Base-by-base conservation (phyloP, 30 jellyfish, hydroid and myxozoan genomes). In the Pelagia noctiluca region DNA sequence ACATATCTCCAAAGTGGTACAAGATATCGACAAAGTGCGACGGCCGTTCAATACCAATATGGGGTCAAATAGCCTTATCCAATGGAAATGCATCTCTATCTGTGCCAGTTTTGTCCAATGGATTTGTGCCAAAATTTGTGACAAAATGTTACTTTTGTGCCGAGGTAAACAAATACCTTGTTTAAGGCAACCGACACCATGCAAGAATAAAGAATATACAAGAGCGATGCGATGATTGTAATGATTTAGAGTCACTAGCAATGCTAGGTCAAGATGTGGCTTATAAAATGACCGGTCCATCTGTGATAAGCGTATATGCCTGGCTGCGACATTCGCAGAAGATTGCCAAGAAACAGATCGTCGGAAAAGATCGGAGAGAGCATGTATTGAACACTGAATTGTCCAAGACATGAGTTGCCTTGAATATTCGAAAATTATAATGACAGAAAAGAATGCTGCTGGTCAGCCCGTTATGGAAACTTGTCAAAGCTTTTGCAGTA, bases 301-400 rank as follows among this genome's bases (percentile, higher is more conserved):
- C 90, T n/a, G n/a, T n/a, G n/a, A n/a, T n/a, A n/a, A n/a, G n/a
- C n/a, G n/a, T n/a, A n/a, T n/a, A n/a, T n/a, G n/a, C n/a, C n/a
- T n/a, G n/a, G n/a, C n/a, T n/a, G n/a, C n/a, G n/a, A n/a, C n/a
- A 63, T 63, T 63, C 25, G 8, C 76, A 3, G 90, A 61, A 42
- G 49, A 33, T 52, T 79, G 11, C 85, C 35, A 24, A 57, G 13
- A 28, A 16, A 75, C 16, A 79, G 86, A 32, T 1, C 1, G 70
- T 79, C 22, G 90, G 63, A 24, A 11, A 42, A 25, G 90, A 79
- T 31, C 63, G 73, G 90, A 32, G 85, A 30, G 84, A 34, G 3
- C 90, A 79, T 79, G 90, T 26, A 7, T 1, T 79, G 37, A 42
- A 79, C 24, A 18, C 71, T 22, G 2, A 8, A 3, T 33, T 24